Evolutionary conservation across 2,888 invertebrate species (phyloP).

Genomic region (Drosophila tanythrix): DNA sequence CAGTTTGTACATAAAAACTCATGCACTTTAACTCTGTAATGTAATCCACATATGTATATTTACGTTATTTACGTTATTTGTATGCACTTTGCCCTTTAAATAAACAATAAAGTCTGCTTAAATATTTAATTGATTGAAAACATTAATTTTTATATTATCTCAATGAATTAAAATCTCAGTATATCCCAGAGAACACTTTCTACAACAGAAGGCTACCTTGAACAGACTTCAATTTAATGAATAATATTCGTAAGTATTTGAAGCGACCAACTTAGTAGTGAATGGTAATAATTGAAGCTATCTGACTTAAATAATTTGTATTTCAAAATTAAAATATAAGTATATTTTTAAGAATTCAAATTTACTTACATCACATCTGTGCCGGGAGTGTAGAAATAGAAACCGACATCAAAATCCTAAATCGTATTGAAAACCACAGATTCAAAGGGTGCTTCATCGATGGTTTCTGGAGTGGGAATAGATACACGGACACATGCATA

Average conservation of each 20-base stretch:
- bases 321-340: background rate
- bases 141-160: background rate
- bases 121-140: background rate
- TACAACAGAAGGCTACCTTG: background rate
- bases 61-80: constrained; percentile 46
- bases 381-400: constrained; percentile 7
- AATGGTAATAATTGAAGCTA: background rate
- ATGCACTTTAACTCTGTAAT: constrained; percentile 14
- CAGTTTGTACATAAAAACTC: constrained; percentile 2
- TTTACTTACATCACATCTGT: constrained; percentile 21
- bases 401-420: background rate
- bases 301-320: accelerated
- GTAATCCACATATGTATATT: constrained; percentile 18
- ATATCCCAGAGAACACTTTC: background rate
- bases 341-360: background rate
- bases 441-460: constrained; percentile 21
- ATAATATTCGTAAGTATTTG: background rate
- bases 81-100: background rate
- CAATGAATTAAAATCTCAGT: background rate
- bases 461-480: background rate
- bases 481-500: constrained; percentile 12
- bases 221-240: background rate
- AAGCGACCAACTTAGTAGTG: background rate
- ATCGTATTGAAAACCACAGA: constrained; percentile 6
- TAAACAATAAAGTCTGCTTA: background rate